Base-by-base conservation (phyloP, 1,140 invertebrate genomes). In the Pararge aegeria region DNA sequence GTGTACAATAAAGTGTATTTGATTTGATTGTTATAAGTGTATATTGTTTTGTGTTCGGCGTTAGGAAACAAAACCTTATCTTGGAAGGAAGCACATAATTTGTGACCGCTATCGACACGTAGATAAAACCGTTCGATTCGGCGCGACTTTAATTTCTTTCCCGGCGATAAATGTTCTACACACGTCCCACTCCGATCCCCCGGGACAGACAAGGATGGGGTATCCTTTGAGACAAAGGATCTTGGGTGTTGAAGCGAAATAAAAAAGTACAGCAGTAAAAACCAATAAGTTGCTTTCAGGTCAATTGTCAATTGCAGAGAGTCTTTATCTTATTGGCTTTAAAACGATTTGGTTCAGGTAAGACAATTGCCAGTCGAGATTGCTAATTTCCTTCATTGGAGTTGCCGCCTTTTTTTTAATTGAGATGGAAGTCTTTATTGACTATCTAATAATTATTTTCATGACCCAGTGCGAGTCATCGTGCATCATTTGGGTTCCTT, bases 81-180 rank as follows among this genome's bases (percentile, higher is more conserved):
- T 42, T 55, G 37, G 64, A 74, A 81, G 80, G 79, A 80, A 81
- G 78, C 83, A 84, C 83, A 87, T 87, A 87, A 87, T 84, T 84
- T 87, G 81, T 82, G 83, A 77, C 77, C 80, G 81, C 78, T 84
- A 87, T 87, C 83, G 83, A 79, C 81, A 83, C 76, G 68, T 77
- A 80, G 78, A 87, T 87, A 83, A 83, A 84, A 82, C 81, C 80
- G 78, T 87, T 79, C 80, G 81, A 85, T 87, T 87, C 75, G 75
- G 75, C 71, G 73, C 76, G 73, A 80, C 81, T 83, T 87, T 87
- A 84, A 87, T 85, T 87, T 83, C 81, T 84, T 87, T 75, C 66
- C 73, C 63, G 60, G 72, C 80, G 79, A 84, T 87, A 83, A 83
- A 83, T 83, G 79, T 68, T 73, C 44, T 60, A 58, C 63, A 53